Conservation (phyloP, 2,888 invertebrate species). For the Biston stratarius region DNA sequence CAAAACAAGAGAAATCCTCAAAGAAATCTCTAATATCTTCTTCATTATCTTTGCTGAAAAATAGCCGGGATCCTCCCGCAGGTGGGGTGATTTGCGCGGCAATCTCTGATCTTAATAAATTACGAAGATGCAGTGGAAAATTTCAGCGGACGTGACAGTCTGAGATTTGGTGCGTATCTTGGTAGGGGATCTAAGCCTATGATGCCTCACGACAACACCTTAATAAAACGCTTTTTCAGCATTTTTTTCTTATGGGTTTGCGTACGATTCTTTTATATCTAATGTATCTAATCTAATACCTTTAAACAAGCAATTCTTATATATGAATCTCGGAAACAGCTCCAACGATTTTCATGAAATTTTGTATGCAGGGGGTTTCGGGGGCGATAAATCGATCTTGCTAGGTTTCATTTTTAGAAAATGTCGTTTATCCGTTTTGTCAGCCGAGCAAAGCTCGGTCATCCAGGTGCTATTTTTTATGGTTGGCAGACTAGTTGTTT, state of each 20-base stretch:
- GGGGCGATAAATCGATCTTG: no score
- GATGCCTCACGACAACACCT: conserved; percentile 19
- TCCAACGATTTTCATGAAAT: no score
- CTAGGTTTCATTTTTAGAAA: no score
- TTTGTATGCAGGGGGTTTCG: no score
- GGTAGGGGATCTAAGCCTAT: conserved; percentile 52
- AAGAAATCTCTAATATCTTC: conserved; percentile 32
- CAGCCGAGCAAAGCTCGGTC: no score
- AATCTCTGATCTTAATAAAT: conserved; percentile 50
- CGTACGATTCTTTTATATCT: no score
- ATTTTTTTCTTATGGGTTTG: background rate
- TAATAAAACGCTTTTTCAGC: background rate
- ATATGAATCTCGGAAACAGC: no score
- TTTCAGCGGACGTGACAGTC: conserved; percentile 47
- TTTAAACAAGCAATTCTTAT: no score
- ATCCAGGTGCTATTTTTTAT: no score
- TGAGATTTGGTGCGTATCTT: conserved; percentile 57
- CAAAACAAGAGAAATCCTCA: conserved; percentile 30
- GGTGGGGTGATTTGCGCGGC: conserved; percentile 40
- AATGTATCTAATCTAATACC: no score
- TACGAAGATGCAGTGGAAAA: conserved; percentile 47
- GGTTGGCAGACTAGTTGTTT: no score
- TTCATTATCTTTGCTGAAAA: conserved; percentile 40
- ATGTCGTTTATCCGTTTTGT: no score
- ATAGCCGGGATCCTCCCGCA: conserved; percentile 36